Base-by-base conservation (phyloP, 2,888 invertebrate species). In the Drosophila borealis region DNA sequence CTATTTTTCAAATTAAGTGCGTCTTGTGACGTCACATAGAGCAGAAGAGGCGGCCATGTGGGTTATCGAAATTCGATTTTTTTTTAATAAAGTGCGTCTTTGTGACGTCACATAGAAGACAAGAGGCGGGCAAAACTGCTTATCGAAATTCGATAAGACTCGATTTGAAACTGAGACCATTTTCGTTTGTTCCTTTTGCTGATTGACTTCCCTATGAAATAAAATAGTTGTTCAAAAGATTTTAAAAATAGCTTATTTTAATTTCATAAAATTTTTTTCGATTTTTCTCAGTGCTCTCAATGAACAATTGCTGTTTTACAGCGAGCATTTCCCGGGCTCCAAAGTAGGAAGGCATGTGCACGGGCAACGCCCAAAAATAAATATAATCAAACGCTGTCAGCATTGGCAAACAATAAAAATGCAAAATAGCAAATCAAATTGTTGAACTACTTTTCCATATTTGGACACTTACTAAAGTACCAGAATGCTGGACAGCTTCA, bases 311-410 rank as follows among this genome's bases (percentile, higher is more conserved):
- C 49, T 76, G 42, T 61, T 60, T 56, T 46, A 14, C 55, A 66
- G 21, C 46, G 21, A 42, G 56, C 84, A 81, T 37, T 73, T 65
- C 41, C 59, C 62, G 63, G 49, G 51, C 45, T 49, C 59, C 66
- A 65, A 81, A 70, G 81, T 70, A 80, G 88, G 89, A 80, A 82
- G 81, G 81, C 60, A 87, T 70, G 67, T 49, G 73, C 49, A 21
- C 57, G 55, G 80, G 49, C 89, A 88, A 88, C 81, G 81, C 81
- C 81, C 81, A 86, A 82, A 88, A 82, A 81, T 81, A 81, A 81
- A 82, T 81, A 82, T 70, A 88, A 82, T 82, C 87, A 88, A 82
- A 86, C 36, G 88, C 89, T 88, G 81, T 88, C 81, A 83, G 78
- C 89, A 81, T 82, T 80, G 66, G 82, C 67, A 70, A 86, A 82